Conservation (phyloP, 1,140 invertebrate species). For the Doryteuthis pealeii region DNA sequence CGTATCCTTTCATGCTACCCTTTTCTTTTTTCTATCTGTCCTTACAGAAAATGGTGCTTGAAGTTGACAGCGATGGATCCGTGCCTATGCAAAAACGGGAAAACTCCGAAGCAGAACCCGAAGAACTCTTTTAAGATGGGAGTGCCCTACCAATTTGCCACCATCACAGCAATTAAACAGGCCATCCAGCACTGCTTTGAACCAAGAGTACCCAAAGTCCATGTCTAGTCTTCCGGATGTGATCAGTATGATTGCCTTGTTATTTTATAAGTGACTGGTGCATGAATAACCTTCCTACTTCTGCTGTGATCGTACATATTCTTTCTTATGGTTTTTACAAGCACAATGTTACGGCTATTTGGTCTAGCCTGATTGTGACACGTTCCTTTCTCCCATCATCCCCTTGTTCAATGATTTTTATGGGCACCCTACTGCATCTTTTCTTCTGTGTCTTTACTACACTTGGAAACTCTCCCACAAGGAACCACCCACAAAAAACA, state of each 20-base stretch:
- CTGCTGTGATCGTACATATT: conserved; percentile 23
- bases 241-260: conserved; percentile 35
- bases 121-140: conserved; percentile 20
- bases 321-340: conserved; percentile 48
- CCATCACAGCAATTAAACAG: conserved; percentile 48
- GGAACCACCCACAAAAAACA: conserved; percentile 51
- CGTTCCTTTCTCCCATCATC: conserved; percentile 57
- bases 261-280: conserved; percentile 31
- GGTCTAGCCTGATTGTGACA: conserved; percentile 61
- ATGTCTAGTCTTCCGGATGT: conserved; percentile 55
- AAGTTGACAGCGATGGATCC: conserved; percentile 11
- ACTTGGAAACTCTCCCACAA: conserved; percentile 52
- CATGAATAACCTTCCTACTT: conserved; percentile 20
- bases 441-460: conserved; percentile 47
- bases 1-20: no score
- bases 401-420: conserved; percentile 43
- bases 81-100: not conserved
- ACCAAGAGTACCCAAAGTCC: conserved; percentile 43
- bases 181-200: conserved; percentile 56
- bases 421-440: conserved; percentile 44
- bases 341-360: conserved; percentile 58
- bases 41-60: not conserved
- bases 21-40: no score
- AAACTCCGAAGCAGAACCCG: conserved; percentile 2
- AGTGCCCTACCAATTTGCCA: conserved; percentile 36